These are phyloP conservation scores for Brotula barbata DNA, from an alignment of 2,797 vertebrate species.

Conservation along the genomic window DNA sequence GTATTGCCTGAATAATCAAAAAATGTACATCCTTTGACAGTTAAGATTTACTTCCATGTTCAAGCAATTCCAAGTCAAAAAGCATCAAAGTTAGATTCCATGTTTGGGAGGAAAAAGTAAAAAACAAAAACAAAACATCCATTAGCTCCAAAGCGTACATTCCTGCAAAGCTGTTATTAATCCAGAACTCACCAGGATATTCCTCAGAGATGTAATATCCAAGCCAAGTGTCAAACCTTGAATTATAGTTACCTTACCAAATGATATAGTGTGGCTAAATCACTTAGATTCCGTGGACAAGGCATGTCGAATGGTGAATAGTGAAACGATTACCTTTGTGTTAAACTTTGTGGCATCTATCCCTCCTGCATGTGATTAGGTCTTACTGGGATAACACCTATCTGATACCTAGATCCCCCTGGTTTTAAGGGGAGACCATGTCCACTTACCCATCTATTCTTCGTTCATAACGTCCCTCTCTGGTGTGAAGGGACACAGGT, in stretches of 20 bases:
- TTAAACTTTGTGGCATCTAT: constrained; percentile 72
- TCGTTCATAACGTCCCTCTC: constrained; percentile 99
- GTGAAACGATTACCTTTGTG: constrained; percentile 76
- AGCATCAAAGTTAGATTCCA: constrained; percentile 71
- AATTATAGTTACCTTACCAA: constrained; percentile 78
- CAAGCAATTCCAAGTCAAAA: constrained; percentile 63
- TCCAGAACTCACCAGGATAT: constrained; percentile 81
- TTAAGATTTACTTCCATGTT: constrained; percentile 74
- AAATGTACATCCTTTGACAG: constrained; percentile 70
- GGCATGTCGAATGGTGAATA: constrained; percentile 76
- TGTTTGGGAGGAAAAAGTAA: constrained; percentile 58
- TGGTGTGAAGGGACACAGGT: constrained; percentile 97
- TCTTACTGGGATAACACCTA: constrained; percentile 68
- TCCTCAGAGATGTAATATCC: constrained; percentile 81
- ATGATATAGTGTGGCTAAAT: constrained; percentile 74
- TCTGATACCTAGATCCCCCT: constrained; percentile 87
- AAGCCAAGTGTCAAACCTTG: constrained; percentile 77
- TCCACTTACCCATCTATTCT: constrained; percentile 99
- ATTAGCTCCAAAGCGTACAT: constrained; percentile 72
- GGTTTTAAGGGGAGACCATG: constrained; percentile 91
- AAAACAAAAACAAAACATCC: constrained; percentile 72
- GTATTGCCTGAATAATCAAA: constrained; percentile 45
- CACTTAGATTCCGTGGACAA: constrained; percentile 75
- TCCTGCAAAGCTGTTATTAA: constrained; percentile 75
- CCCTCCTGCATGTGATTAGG: constrained; percentile 84